Evolutionary conservation across 2,797 vertebrate genomes (phyloP).

Genomic region (Urophycis tenuis): DNA sequence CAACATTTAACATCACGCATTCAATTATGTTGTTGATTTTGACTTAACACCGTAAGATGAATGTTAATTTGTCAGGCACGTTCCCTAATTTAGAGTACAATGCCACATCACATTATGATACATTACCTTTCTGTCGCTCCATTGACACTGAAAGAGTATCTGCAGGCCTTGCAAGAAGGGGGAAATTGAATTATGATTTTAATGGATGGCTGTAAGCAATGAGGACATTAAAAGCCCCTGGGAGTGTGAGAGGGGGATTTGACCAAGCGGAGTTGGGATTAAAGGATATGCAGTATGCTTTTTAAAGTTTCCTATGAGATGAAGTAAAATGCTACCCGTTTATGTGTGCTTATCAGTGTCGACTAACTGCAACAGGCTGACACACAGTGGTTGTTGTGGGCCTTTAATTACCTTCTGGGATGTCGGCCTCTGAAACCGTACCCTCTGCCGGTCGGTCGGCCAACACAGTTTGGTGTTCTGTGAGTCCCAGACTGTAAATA

Average conservation of each 20-base stretch:
- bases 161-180: not conserved
- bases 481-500: not conserved
- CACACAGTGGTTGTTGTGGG: not conserved
- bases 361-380: not conserved
- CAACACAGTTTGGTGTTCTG: not conserved
- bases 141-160: not conserved
- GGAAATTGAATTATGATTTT: not conserved
- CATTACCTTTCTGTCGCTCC: not conserved
- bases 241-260: constrained; percentile 30
- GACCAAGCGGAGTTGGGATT: constrained; percentile 22
- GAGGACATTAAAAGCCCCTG: not conserved
- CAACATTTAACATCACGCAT: not conserved
- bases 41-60: not conserved
- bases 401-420: not conserved
- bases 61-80: not conserved
- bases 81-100: not conserved
- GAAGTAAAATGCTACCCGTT: not conserved
- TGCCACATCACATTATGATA: not conserved
- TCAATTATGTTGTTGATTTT: not conserved
- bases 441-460: constrained; percentile 1
- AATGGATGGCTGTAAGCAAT: not conserved
- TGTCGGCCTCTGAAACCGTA: not conserved
- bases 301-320: not conserved
- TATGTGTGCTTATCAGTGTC: not conserved
- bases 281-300: not conserved